Conservation (phyloP, 2,888 invertebrate genomes). For the Leptinotarsa peninsularis region DNA sequence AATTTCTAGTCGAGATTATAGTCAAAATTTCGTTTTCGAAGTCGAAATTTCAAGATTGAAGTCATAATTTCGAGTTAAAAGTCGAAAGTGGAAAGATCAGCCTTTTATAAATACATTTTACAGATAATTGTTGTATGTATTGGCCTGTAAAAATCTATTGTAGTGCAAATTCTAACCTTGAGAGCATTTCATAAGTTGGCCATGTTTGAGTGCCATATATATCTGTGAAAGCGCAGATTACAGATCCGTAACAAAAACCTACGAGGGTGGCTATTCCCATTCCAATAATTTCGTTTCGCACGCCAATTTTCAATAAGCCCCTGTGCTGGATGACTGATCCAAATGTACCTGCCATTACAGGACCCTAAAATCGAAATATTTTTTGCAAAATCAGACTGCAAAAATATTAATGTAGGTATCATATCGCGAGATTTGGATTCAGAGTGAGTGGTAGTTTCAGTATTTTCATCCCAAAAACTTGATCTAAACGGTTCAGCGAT, state of each 20-base stretch:
- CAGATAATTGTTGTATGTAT: background rate
- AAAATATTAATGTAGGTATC: too few relatives aligned
- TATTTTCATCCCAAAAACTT: too few relatives aligned
- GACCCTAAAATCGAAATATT: slow-evolving; percentile 69
- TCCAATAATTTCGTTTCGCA: slow-evolving; percentile 76
- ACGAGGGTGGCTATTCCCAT: slow-evolving; percentile 74
- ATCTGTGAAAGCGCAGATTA: slow-evolving; percentile 70
- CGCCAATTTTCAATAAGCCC: slow-evolving; percentile 73
- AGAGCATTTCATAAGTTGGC: slow-evolving; percentile 76
- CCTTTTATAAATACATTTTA: background rate
- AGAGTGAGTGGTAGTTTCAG: too few relatives aligned
- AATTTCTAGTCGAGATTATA: too few relatives aligned
- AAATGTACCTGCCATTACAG: slow-evolving; percentile 82
- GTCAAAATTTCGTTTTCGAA: too few relatives aligned
- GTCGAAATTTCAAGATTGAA: too few relatives aligned
- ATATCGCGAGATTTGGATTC: too few relatives aligned
- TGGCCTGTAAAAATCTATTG: background rate
- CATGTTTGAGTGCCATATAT: slow-evolving; percentile 72
- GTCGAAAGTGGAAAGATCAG: too few relatives aligned
- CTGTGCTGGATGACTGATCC: slow-evolving; percentile 78
- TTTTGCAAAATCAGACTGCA: too few relatives aligned
- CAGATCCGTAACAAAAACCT: slow-evolving; percentile 77
- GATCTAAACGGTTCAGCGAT: too few relatives aligned
- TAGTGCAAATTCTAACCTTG: slow-evolving; percentile 64
- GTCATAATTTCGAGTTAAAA: too few relatives aligned